Base-by-base conservation (phyloP, 1,140 invertebrate species). In the Euura saliciscinereae region DNA sequence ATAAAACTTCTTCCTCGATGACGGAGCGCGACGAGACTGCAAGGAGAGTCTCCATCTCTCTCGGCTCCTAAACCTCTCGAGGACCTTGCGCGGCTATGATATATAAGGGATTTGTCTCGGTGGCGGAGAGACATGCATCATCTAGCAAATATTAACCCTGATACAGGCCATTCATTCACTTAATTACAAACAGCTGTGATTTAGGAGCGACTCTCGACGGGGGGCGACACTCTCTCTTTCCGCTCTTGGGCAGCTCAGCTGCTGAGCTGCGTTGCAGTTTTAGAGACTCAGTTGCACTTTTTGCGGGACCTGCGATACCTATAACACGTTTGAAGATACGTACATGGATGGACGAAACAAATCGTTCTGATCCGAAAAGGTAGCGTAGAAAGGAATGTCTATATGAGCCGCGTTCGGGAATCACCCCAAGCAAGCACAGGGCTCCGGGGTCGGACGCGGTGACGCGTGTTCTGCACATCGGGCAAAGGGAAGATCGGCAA, bases 91-190 rank as follows among this genome's bases (percentile, higher is more conserved):
- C 69, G 74, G 78, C 79, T 80, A 84, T 86, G 83, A 86, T 85
- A 85, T 86, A 85, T 85, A 86, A 84, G 86, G 86, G 86, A 87
- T 87, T 87, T 87, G 86, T 87, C 86, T 86, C 80, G 78, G 78
- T 77, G 82, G 82, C 82, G 83, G 77, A 28, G 43, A 84, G 83
- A 86, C 86, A 85, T 87, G 83, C 85, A 83, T 87, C 86, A 87
- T 84, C 81, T 81, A 84, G 86, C 86, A 86, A 87, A 88, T 88
- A 88, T 88, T 88, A 88, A 88, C 86, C 85, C 84, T 83, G 86
- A 88, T 87, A 87, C 86, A 86, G 85, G 85, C 86, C 86, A 87
- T 88, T 86, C 84, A 86, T 88, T 88, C 86, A 85, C 86, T 88
- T 88, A 88, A 88, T 88, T 88, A 88, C 86, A 86, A 87, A 86